phyloP scores from a whole-genome alignment of 2,797 vertebrate species.

The Falco peregrinus region DNA sequence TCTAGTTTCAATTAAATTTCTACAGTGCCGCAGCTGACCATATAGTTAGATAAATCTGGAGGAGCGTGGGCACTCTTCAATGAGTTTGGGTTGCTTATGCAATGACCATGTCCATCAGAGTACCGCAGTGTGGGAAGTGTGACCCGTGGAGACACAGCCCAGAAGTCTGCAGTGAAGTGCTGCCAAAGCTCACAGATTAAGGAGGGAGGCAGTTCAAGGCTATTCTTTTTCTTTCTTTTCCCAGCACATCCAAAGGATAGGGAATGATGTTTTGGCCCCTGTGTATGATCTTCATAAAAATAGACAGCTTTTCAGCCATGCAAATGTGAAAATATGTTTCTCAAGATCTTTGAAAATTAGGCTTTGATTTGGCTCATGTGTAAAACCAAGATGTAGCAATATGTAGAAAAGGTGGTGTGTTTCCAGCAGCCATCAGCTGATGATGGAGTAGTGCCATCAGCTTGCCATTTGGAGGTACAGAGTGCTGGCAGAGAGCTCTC shows the following conservation, averaged over 20 bases:
- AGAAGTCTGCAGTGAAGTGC: neutral
- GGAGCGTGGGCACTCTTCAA: neutral
- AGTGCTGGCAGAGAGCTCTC: neutral
- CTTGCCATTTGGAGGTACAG: neutral
- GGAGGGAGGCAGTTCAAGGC: neutral
- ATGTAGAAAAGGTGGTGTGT: neutral
- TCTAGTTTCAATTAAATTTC: neutral
- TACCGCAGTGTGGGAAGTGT: neutral
- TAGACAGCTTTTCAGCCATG: neutral
- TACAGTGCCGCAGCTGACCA: neutral
- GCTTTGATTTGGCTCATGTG: neutral
- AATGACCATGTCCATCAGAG: neutral
- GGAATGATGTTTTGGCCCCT: neutral
- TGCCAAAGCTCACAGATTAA: neutral
- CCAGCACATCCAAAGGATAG: neutral
- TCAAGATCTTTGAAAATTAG: neutral
- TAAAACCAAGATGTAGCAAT: neutral
- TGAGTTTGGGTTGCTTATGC: neutral
- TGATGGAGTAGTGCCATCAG: neutral
- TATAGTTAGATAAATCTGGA: neutral
- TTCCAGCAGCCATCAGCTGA: neutral
- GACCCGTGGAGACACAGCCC: neutral
- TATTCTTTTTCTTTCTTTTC: neutral
- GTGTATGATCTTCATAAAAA: neutral
- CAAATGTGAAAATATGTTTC: neutral